Conservation (phyloP, 2,113 vertebrate genomes). For the Brachirus orientalis region DNA sequence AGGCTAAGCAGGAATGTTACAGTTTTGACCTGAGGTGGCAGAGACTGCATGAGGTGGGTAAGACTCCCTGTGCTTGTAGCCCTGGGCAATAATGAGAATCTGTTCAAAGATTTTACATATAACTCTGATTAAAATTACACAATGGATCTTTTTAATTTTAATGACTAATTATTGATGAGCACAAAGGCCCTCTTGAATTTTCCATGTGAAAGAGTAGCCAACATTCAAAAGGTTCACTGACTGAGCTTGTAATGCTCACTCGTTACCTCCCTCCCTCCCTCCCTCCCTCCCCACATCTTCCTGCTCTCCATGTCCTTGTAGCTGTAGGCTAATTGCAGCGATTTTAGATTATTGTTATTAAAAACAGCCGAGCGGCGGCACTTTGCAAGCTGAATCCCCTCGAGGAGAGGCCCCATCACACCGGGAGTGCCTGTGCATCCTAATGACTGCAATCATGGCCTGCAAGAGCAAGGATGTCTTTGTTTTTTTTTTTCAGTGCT, state of each 20-base stretch:
- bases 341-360: conserved; percentile 84
- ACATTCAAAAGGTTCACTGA: conserved; percentile 72
- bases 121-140: conserved; percentile 69
- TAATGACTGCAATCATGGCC: conserved; percentile 78
- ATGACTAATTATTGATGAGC: conserved; percentile 71
- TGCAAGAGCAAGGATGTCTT: conserved; percentile 55
- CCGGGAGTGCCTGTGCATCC: conserved; percentile 62
- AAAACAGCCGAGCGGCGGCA: conserved; percentile 73
- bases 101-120: conserved; percentile 60
- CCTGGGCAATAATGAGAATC: conserved; percentile 52
- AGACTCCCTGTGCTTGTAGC: conserved; percentile 41
- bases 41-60: conserved; percentile 21
- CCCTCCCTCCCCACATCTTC: conserved; percentile 20
- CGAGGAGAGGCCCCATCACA: conserved; percentile 66
- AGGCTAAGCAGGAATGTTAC: conserved; percentile 18
- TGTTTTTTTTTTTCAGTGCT: conserved; percentile 72
- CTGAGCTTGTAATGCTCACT: conserved; percentile 17
- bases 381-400: conserved; percentile 67
- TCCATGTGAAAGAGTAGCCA: conserved; percentile 67
- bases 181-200: conserved; percentile 73
- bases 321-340: conserved; percentile 80
- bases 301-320: conserved; percentile 63
- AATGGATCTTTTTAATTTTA: conserved; percentile 71
- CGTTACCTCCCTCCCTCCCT: conserved; percentile 1
- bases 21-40: conserved; percentile 26